Evolutionary conservation across 2,113 vertebrate genomes (phyloP).

Genomic region (Epinephelus cyanopodus): DNA sequence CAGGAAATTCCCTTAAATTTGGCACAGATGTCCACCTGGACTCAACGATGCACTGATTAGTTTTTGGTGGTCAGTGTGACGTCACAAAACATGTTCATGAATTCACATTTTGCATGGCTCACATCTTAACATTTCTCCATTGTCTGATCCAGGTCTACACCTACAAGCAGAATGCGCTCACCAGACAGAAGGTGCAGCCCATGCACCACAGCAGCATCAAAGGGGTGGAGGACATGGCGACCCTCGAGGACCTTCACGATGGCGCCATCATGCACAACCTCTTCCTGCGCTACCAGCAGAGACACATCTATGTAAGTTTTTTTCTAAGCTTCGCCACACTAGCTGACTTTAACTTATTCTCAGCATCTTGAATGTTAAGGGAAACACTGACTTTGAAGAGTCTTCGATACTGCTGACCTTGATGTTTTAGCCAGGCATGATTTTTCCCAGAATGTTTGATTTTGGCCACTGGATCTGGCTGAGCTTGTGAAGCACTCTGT

Average conservation of each 20-base stretch:
- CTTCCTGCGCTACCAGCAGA: constrained; percentile 90
- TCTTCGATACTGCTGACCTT: neutral
- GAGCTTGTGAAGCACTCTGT: neutral
- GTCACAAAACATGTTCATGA: too few species aligned
- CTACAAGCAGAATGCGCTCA: constrained; percentile 95
- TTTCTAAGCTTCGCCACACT: neutral
- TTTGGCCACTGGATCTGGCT: neutral
- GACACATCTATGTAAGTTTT: constrained; percentile 94
- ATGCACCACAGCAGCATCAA: constrained; percentile 88
- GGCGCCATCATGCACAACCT: constrained; percentile 98
- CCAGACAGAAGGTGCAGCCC: constrained; percentile 90
- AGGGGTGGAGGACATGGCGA: constrained; percentile 95
- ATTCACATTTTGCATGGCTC: neutral
- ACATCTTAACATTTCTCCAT: neutral
- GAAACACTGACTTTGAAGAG: neutral
- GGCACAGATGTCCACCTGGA: too few species aligned
- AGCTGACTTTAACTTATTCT: neutral
- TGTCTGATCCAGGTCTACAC: constrained; percentile 90
- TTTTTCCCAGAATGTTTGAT: neutral
- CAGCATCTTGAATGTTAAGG: neutral
- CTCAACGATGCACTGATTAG: too few species aligned
- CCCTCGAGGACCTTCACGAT: constrained; percentile 92
- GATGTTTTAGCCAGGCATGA: neutral
- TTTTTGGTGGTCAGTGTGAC: too few species aligned
- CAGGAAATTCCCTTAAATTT: too few species aligned